A percentile compares a stretch with the other conserved stretches of the same genome.
Evolutionary conservation across 2,113 vertebrate genomes (phyloP).

Genomic region (Siphamia tubifer): DNA sequence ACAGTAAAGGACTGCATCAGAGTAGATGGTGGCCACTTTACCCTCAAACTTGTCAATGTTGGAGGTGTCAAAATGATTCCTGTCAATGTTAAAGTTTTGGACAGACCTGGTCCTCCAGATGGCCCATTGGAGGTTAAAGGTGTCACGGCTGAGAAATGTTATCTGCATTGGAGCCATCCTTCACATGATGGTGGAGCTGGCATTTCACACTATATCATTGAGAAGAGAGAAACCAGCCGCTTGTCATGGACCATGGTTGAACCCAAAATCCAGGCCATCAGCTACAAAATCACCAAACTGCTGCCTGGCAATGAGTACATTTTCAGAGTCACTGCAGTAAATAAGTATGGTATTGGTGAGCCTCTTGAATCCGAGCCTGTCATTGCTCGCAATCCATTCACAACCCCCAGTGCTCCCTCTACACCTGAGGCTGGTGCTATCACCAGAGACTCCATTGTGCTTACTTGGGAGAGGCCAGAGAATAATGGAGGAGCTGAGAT

Average conservation of each 20-base stretch:
- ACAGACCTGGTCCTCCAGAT: constrained; percentile 95
- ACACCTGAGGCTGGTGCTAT: constrained; percentile 89
- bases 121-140: constrained; percentile 92
- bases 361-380: constrained; percentile 93
- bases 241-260: constrained; percentile 98
- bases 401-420: constrained; percentile 88
- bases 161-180: constrained; percentile 93
- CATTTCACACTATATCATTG: constrained; percentile 95
- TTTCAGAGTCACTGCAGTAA: constrained; percentile 96
- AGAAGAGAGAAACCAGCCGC: constrained; percentile 97
- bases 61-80: constrained; percentile 93
- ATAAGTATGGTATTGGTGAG: constrained; percentile 96
- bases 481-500: constrained; percentile 93
- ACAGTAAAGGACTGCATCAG: constrained; percentile 94
- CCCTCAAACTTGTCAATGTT: constrained; percentile 92
- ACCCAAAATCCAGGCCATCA: constrained; percentile 92
- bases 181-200: constrained; percentile 92
- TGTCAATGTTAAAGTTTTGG: constrained; percentile 94
- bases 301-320: constrained; percentile 97
- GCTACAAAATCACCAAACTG: constrained; percentile 95
- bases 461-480: constrained; percentile 92
- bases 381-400: constrained; percentile 93
- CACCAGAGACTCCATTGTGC: constrained; percentile 92
- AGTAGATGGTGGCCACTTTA: constrained; percentile 93
- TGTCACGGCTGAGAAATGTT: constrained; percentile 95